Base-by-base conservation (phyloP, 2,888 invertebrate genomes). In the Agonopterix arenella region DNA sequence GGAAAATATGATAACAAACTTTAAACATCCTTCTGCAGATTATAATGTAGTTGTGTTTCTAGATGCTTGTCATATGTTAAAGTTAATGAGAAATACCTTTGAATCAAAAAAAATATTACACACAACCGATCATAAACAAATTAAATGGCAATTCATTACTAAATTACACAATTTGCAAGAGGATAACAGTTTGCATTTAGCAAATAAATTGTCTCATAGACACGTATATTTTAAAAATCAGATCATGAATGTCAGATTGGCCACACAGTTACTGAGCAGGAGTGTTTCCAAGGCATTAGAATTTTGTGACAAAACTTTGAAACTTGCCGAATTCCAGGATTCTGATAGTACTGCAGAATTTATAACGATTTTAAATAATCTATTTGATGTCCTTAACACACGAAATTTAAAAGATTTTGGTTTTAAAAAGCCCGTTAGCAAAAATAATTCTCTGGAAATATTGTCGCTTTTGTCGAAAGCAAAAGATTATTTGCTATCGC, bases 201-300 rank as follows among this genome's bases (percentile, higher is more conserved):
- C 52, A 5, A 56, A 56, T 43, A 50, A 52, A 46, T 45, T 56
- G 8, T 49, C 56, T 44, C 44, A 37, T 37, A 49, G 50, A 10
- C 56, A 56, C 36, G 50, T 56, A 10, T 16, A 46, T 7, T 56
- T 56, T 28, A 44, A 47, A 16, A 54, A 54, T 51, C 43, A 52
- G 4, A 41, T 47, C 4, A 47, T 40, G 47, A 47, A 47, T 7
- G 47, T 47, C 10, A 47, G 36, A n/a, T 18, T 44, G 7, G 43
- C 48, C 4, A 44, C 48, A 36, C 56, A 51, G 36, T n/a, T 54
- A n/a, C 16, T 54, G 18, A 54, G n/a, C n/a, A n/a, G 52, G 11
- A 53, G 55, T 49, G 58, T 56, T 40, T 52, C 55, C 11, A 52
- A 52, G 46, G 49, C 58, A 10, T 46, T 45, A 16, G 18, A 11